Base-by-base conservation (phyloP, 2,797 vertebrate genomes). In the Fundulus diaphanus region DNA sequence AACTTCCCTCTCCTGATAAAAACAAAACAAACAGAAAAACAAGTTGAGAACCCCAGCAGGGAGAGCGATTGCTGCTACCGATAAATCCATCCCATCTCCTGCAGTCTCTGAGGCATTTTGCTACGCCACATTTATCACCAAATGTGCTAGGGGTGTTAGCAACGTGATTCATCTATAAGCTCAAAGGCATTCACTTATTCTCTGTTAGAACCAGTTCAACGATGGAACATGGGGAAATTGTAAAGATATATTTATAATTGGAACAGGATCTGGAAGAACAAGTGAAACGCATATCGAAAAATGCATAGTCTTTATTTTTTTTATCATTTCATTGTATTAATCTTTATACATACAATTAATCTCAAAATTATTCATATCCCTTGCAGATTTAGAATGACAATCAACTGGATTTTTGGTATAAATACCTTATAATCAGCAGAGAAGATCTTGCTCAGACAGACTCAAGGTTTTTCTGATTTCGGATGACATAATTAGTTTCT, bases 41-140 rank as follows among this genome's bases (percentile, higher is more conserved):
- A 77, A 78, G 66, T 74, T 49, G 69, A 84, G 78, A 79, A 35
- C 73, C 77, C 61, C 79, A 84, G 61, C 77, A 54, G 61, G 78
- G 76, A 89, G 88, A 85, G 46, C 73, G 75, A 89, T 86, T 92
- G 74, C 79, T 56, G 73, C 85, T 77, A 73, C 75, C 84, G 87
- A 78, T 85, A 80, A 91, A 90, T 83, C 79, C 69, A 71, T 73
- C 69, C 71, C 68, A 75, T 83, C 68, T 77, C 72, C 83, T 78
- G 54, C 71, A 72, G 79, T 82, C 81, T 86, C 80, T 40, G 74
- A 72, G 76, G 78, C 49, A 52, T 83, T 87, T 88, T 78, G 72
- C 82, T 73, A 89, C 22, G 77, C 82, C 85, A 90, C 90, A 91
- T 93, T 92, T 91, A 89, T 89, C 85, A 92, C 83, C 76, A 92